These are phyloP conservation scores for Spatulosminthurus flaviceps DNA, from an alignment of 2,888 invertebrate species.

Conservation along the genomic window DNA sequence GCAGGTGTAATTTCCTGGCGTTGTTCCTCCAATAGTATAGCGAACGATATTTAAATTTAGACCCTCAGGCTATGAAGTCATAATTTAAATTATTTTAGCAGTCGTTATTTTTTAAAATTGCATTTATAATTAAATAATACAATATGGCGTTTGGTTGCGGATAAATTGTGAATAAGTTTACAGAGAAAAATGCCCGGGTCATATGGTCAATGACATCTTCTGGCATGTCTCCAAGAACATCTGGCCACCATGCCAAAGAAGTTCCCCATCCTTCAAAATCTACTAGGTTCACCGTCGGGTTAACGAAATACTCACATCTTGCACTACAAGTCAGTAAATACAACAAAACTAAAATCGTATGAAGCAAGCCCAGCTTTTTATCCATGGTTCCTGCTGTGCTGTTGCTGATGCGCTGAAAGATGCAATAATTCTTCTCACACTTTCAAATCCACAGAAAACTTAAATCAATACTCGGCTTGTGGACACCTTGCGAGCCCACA, in stretches of 20 bases:
- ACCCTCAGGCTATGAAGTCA: slow-evolving; percentile 54
- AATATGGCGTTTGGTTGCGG: no score
- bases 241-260: slow-evolving; percentile 61
- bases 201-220: slow-evolving; percentile 54
- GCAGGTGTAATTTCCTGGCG: slow-evolving; percentile 51
- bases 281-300: slow-evolving; percentile 45
- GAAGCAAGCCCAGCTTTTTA: no score
- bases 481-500: no score
- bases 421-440: no score
- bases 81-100: no score
- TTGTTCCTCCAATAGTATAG: slow-evolving; percentile 61
- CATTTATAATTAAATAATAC: no score
- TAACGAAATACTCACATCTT: slow-evolving; percentile 44
- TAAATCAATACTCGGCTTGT: no score
- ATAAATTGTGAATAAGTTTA: slow-evolving; percentile 34
- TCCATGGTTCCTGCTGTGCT: no score
- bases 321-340: not conserved
- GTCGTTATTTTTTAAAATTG: no score
- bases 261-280: slow-evolving; percentile 61
- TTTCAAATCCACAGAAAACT: no score
- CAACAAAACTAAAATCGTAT: not conserved
- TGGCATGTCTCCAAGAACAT: slow-evolving; percentile 59
- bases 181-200: slow-evolving; percentile 55
- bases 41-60: slow-evolving; percentile 61
- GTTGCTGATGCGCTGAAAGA: no score